Conservation (phyloP, 1,140 invertebrate species). For the Panulirus ornatus region DNA sequence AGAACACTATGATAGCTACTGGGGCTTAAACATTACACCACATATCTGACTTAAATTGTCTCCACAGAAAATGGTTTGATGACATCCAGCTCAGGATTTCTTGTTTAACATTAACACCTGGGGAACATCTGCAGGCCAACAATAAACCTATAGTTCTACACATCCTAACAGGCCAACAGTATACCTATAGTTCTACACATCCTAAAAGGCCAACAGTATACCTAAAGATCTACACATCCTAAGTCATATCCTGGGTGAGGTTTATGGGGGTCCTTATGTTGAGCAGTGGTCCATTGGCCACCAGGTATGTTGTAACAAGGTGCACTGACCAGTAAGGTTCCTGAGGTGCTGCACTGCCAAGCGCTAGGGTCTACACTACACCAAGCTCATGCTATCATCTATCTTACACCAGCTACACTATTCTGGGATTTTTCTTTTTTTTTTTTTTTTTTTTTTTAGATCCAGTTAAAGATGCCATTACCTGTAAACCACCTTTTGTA, state of each 20-base stretch:
- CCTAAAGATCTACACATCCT: neutral
- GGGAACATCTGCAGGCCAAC: constrained; percentile 13
- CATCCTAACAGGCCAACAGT: neutral
- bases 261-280: constrained; percentile 5
- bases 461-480: neutral
- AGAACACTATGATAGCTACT: too few relatives aligned
- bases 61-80: neutral
- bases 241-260: neutral
- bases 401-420: neutral
- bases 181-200: neutral
- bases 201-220: neutral
- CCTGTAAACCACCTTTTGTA: neutral
- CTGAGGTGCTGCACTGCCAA: neutral
- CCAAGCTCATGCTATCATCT: constrained; percentile 31
- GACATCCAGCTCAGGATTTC: neutral
- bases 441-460: neutral
- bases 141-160: neutral
- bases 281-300: neutral
- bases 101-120: neutral
- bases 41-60: too few relatives aligned
- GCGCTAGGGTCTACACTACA: constrained; percentile 28
- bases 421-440: neutral
- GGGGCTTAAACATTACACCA: too few relatives aligned
- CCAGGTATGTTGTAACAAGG: neutral
- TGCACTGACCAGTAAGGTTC: neutral